phyloP scores from a whole-genome alignment of 2,888 invertebrate genomes.

The Pristionchus fissidentatus region DNA sequence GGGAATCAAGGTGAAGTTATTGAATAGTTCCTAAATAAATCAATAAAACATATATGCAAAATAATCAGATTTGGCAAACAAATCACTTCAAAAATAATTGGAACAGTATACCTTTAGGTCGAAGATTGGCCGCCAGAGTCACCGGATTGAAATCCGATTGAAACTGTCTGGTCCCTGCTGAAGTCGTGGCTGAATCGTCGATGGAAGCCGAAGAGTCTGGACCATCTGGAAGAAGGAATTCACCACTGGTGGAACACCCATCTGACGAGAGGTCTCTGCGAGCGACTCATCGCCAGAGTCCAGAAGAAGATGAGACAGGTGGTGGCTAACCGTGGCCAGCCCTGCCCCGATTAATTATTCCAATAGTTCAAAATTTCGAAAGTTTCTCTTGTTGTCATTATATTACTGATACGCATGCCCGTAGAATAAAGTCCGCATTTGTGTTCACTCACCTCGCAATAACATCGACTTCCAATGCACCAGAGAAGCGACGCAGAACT shows the following conservation, averaged over 20 bases:
- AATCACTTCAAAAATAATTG: not conserved
- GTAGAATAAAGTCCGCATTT: too few relatives aligned
- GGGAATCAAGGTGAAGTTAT: not conserved
- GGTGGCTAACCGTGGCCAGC: not conserved
- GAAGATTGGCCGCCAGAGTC: constrained; percentile 5
- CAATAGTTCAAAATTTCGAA: too few relatives aligned
- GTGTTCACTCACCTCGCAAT: too few relatives aligned
- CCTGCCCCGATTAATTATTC: too few relatives aligned
- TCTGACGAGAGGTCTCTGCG: not conserved
- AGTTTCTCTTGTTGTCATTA: too few relatives aligned
- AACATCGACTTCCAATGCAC: too few relatives aligned
- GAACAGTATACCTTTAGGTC: not conserved
- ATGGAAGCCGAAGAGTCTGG: not conserved
- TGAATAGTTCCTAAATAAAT: not conserved
- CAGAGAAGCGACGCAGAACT: too few relatives aligned
- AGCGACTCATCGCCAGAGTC: not conserved
- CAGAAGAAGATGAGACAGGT: constrained; percentile 29
- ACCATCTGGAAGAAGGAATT: constrained; percentile 7
- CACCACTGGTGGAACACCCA: not conserved
- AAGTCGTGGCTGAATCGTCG: not conserved
- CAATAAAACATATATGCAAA: not conserved
- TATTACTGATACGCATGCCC: too few relatives aligned
- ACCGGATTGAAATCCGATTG: not conserved
- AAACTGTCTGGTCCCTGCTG: not conserved
- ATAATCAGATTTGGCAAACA: too few relatives aligned